These are phyloP conservation scores for Ardeotis arabs DNA, from an alignment of 2,113 vertebrate genomes.

Conservation along the genomic window DNA sequence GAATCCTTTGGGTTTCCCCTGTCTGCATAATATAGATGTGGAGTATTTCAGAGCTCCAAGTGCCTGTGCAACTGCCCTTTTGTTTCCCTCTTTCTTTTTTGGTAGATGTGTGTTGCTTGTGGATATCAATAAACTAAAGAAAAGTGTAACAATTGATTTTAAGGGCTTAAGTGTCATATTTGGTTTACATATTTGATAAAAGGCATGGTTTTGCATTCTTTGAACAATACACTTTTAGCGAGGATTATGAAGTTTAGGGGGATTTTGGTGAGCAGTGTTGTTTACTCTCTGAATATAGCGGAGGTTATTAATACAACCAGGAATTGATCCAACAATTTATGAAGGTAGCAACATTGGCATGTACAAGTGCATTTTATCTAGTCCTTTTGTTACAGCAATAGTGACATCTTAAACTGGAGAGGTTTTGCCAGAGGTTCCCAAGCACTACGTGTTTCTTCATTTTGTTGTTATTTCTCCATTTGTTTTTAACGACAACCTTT, in stretches of 20 bases:
- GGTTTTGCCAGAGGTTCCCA: neutral
- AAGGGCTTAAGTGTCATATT: neutral
- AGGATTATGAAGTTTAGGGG: neutral
- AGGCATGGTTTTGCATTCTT: neutral
- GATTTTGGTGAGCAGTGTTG: neutral
- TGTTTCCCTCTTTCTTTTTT: neutral
- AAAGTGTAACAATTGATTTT: neutral
- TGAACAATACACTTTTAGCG: neutral
- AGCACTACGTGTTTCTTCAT: neutral
- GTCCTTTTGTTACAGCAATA: neutral
- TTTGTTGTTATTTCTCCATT: constrained; percentile 40
- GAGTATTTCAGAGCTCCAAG: neutral
- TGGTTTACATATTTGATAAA: neutral
- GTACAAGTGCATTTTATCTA: neutral
- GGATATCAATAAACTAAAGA: neutral
- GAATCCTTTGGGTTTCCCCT: neutral
- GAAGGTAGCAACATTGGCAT: neutral
- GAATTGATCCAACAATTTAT: neutral
- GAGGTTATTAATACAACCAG: neutral
- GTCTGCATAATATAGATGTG: neutral
- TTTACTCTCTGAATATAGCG: neutral
- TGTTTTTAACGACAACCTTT: constrained; percentile 40
- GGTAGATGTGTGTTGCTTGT: rapidly evolving
- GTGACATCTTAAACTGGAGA: neutral
- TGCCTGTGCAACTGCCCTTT: neutral